Evolutionary conservation across 2,113 vertebrate species (phyloP).

Genomic region (Callaeas wilsoni): DNA sequence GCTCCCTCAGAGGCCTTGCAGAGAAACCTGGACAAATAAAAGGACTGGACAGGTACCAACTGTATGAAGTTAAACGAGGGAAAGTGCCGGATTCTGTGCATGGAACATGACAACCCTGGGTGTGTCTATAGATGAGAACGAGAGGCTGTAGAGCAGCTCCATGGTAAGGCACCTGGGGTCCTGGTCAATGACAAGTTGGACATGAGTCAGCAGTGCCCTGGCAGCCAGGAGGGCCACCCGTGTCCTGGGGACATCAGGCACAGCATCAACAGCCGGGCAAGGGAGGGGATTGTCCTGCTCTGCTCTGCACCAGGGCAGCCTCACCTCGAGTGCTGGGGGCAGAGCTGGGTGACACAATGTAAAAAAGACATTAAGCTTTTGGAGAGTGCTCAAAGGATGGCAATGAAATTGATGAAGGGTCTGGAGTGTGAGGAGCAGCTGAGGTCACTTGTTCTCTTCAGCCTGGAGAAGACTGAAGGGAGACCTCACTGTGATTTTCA

Average conservation of each 20-base stretch:
- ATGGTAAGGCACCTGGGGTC: rapidly evolving
- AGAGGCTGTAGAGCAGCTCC: background rate
- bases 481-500: background rate
- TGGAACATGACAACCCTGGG: too few species aligned
- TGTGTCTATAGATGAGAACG: background rate
- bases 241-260: background rate
- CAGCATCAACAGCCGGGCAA: rapidly evolving
- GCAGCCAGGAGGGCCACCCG: rapidly evolving
- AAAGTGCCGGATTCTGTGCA: background rate
- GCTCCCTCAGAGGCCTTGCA: background rate
- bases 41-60: background rate
- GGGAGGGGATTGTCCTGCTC: background rate
- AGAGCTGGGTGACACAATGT: rapidly evolving
- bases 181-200: rapidly evolving
- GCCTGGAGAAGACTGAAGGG: background rate
- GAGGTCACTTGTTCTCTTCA: background rate
- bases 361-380: background rate
- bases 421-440: background rate
- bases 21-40: background rate
- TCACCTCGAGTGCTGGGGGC: background rate
- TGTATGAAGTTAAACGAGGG: background rate
- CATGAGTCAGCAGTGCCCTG: background rate
- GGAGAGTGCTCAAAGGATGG: too few species aligned
- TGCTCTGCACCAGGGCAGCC: rapidly evolving
- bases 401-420: background rate